Percentiles rank a stretch among this genome's conserved stretches.
Conservation (phyloP, 2,113 vertebrate species). For the Phocoena phocoena region DNA sequence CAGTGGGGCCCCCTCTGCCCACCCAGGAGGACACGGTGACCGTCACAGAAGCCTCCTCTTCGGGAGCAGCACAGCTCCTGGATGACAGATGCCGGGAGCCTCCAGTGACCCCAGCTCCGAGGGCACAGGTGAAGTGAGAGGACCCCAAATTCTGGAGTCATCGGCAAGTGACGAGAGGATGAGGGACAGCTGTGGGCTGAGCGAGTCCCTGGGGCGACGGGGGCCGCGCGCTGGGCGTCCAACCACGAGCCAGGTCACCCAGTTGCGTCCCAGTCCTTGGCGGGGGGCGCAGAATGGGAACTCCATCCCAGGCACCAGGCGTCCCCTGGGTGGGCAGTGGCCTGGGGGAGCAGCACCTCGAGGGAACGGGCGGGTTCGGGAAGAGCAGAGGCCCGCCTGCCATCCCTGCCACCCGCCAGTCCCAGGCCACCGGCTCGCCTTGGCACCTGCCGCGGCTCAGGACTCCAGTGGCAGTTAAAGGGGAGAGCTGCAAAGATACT, state of each 20-base stretch:
- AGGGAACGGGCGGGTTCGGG: rapidly evolving
- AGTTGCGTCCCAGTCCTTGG: rapidly evolving
- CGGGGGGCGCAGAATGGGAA: background rate
- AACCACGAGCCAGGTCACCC: background rate
- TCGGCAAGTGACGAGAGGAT: rapidly evolving
- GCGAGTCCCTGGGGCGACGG: rapidly evolving
- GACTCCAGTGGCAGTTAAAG: background rate
- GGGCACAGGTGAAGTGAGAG: background rate
- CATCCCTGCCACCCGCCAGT: rapidly evolving
- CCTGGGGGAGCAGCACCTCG: rapidly evolving
- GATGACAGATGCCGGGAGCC: background rate
- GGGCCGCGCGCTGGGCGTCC: rapidly evolving
- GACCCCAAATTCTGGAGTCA: background rate
- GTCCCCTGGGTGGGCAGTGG: too few species aligned
- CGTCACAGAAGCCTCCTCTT: background rate
- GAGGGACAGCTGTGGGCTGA: background rate
- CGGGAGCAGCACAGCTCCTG: rapidly evolving
- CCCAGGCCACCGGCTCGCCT: background rate
- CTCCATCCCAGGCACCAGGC: rapidly evolving
- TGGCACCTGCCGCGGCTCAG: rapidly evolving
- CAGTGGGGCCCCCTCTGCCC: background rate
- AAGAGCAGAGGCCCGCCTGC: background rate
- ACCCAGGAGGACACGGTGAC: background rate
- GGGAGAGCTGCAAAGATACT: background rate
- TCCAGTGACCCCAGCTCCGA: background rate